Conservation (phyloP, 2,888 invertebrate genomes). For the Lepidocyrtinus sp. region DNA sequence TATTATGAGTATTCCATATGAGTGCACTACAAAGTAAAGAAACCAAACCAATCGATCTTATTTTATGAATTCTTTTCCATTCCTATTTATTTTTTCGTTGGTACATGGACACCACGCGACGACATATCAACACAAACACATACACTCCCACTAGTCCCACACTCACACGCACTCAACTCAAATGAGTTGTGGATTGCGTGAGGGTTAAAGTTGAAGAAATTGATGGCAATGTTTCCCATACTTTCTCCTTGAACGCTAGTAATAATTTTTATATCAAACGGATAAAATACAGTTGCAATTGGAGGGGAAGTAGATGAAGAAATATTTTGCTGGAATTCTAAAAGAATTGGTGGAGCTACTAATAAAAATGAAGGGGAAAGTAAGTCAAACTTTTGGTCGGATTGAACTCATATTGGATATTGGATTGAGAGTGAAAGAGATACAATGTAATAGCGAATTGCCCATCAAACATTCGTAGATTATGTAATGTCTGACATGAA, state of each 20-base stretch:
- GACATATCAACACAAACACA: background rate
- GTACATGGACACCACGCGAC: background rate
- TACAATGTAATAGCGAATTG: too few species aligned
- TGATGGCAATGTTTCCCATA: background rate
- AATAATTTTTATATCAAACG: background rate
- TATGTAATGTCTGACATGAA: too few species aligned
- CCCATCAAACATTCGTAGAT: too few species aligned
- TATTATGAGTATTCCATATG: background rate
- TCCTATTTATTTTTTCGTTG: background rate
- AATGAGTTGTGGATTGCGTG: background rate
- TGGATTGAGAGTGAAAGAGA: too few species aligned
- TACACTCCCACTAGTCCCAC: background rate
- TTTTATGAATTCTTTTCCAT: background rate
- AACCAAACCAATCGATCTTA: background rate
- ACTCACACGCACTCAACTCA: background rate
- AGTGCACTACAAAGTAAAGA: background rate
- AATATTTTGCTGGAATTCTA: background rate
- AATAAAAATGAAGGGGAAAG: background rate
- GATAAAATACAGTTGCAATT: too few species aligned
- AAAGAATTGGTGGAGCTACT: background rate
- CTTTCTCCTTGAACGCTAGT: background rate
- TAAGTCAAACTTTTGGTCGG: background rate
- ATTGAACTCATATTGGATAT: background rate
- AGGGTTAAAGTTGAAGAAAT: background rate
- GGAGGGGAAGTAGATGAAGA: background rate